These are phyloP conservation scores for Cephus rjabovi DNA, from an alignment of 2,888 invertebrate species.

Conservation along the genomic window DNA sequence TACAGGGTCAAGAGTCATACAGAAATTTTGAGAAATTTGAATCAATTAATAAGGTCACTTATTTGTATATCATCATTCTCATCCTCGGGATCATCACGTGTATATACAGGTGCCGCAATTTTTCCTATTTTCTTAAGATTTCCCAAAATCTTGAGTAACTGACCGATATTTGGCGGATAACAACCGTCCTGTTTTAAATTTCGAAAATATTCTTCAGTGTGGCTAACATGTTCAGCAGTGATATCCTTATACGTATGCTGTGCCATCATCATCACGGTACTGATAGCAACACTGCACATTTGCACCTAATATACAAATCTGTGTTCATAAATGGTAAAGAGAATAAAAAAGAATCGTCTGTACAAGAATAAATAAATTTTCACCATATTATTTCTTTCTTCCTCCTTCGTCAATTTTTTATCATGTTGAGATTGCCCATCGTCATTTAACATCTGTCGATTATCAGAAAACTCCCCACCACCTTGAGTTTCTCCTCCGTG, in stretches of 20 bases:
- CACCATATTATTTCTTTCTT: conserved; percentile 30
- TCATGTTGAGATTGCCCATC: background rate
- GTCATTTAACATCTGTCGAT: background rate
- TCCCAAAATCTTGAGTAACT: conserved; percentile 25
- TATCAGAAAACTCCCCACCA: background rate
- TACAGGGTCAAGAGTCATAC: background rate
- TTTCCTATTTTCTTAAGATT: conserved; percentile 25
- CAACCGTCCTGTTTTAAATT: conserved; percentile 26
- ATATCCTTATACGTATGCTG: conserved; percentile 26
- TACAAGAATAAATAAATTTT: background rate
- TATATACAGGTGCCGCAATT: conserved; percentile 15
- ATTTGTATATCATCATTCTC: conserved; percentile 17
- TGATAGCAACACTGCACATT: conserved; percentile 31
- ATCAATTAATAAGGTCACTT: conserved; percentile 16
- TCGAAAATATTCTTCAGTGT: conserved; percentile 32
- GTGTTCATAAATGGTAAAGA: background rate
- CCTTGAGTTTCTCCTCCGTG: background rate
- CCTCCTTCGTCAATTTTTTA: conserved; percentile 21
- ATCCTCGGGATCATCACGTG: conserved; percentile 9
- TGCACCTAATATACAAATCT: conserved; percentile 22
- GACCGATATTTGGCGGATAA: conserved; percentile 33
- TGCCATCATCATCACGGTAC: conserved; percentile 21
- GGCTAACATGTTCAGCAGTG: conserved; percentile 31
- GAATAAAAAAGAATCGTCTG: background rate
- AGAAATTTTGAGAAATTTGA: background rate